Conservation (phyloP, 2,888 invertebrate genomes). For the Alitta virens region DNA sequence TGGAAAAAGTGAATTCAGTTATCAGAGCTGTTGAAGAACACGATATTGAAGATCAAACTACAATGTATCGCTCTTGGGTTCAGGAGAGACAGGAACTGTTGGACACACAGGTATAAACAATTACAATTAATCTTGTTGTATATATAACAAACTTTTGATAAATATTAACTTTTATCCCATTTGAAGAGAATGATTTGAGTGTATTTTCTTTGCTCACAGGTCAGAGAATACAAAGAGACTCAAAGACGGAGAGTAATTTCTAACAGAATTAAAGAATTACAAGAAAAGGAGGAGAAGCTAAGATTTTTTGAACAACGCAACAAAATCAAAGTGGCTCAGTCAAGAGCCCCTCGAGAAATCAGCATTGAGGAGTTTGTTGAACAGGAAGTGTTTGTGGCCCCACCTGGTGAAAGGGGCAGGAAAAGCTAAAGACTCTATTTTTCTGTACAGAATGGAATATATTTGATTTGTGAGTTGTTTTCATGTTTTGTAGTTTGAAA, state of each 20-base stretch:
- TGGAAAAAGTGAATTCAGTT: constrained; percentile 1
- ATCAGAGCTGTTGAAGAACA: not conserved
- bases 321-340: constrained; percentile 32
- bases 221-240: not conserved
- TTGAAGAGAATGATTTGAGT: too few relatives aligned
- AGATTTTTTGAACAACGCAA: constrained; percentile 40
- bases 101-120: constrained; percentile 1
- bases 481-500: too few relatives aligned
- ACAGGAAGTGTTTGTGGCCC: constrained; percentile 29
- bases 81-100: constrained; percentile 1
- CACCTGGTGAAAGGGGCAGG: constrained; percentile 27
- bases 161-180: too few relatives aligned
- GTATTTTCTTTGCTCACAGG: too few relatives aligned
- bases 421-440: not conserved
- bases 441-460: too few relatives aligned
- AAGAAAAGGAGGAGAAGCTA: constrained; percentile 38
- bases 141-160: too few relatives aligned
- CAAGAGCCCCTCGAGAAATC: constrained; percentile 9
- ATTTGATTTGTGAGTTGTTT: too few relatives aligned
- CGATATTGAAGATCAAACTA: constrained; percentile 18
- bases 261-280: constrained; percentile 18
- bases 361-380: constrained; percentile 26
- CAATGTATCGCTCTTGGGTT: constrained; percentile 3
- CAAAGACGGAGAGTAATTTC: constrained; percentile 21
- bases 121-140: too few relatives aligned